Evolutionary conservation across 2,113 vertebrate species (phyloP).

Genomic region (Candoia aspera): DNA sequence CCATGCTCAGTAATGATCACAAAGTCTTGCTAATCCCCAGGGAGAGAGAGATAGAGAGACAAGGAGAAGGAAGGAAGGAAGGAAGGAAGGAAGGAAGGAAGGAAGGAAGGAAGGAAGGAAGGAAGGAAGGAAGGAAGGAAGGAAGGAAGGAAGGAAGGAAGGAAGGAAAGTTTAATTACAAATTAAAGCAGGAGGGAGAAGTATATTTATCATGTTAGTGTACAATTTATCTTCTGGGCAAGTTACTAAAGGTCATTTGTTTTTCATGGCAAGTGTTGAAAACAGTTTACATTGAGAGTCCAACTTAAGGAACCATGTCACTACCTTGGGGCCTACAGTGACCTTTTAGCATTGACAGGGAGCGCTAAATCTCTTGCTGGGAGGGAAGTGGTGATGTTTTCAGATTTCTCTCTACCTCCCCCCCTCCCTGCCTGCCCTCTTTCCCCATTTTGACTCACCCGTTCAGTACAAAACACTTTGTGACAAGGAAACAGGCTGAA

Average conservation of each 20-base stretch:
- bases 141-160: neutral
- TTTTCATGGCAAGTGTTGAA: slow-evolving; percentile 82
- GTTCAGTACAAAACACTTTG: slow-evolving; percentile 48
- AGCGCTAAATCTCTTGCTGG: slow-evolving; percentile 71
- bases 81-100: neutral
- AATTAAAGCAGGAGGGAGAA: slow-evolving; percentile 65
- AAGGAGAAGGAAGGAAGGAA: neutral
- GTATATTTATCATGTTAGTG: slow-evolving; percentile 75
- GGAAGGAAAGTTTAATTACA: slow-evolving; percentile 52
- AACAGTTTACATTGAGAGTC: slow-evolving; percentile 78
- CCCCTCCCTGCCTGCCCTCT: slow-evolving; percentile 19
- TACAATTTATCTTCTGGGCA: slow-evolving; percentile 76
- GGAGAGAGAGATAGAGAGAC: neutral
- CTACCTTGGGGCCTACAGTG: slow-evolving; percentile 72
- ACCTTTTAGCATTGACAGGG: slow-evolving; percentile 75
- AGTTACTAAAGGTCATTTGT: slow-evolving; percentile 83
- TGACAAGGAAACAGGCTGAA: slow-evolving; percentile 36
- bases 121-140: neutral
- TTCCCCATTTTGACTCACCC: slow-evolving; percentile 18
- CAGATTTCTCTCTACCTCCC: slow-evolving; percentile 14
- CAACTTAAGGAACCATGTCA: slow-evolving; percentile 82
- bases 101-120: too few species aligned
- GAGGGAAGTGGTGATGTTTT: slow-evolving; percentile 64
- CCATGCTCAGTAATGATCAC: slow-evolving; percentile 43
- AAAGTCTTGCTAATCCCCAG: slow-evolving; percentile 42